Evolutionary conservation across 2,113 vertebrate genomes (phyloP), one percentile per base, ranked within the genome.

Genomic region (Rhabdomys dilectus): DNA sequence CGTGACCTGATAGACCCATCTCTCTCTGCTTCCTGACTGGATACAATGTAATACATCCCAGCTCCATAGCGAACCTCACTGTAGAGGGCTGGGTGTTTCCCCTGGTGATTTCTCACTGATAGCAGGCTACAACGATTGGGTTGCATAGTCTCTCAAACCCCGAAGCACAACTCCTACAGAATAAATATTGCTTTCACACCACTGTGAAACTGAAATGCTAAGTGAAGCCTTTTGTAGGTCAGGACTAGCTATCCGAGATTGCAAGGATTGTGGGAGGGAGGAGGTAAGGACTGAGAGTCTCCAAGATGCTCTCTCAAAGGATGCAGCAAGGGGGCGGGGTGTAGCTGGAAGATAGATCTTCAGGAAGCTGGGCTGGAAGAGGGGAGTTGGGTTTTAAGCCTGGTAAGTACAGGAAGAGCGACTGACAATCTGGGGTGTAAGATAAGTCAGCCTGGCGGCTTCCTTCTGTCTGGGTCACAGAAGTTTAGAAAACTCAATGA

Each of bases 391-490:
- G 5, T 0, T 7, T 0, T 7, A 82, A 51, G 34, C 34, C 0
- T 5, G 21, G 19, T 56, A 51, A 51, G 68, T 45, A 39, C 21
- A 0, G n/a, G 53, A 45, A 4, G 24, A 60, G 17, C 22, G 45
- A 16, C 22, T 31, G n/a, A 60, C 39, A 62, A 29, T 31, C 70
- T 89, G 53, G 70, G 53, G 73, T 16, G 22, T 2, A 34, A 72
- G 42, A 78, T 70, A 29, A 45, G 80, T 11, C 72, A 62, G 16
- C 1, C 0, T 1, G 2, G 26, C 7, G 9, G 62, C 85, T 80
- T 76, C 58, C 0, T 0, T 66, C 0, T 0, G 70, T 13, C 4
- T 64, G 66, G 39, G 39, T 56, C 17, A 5, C 39, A 66, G 7
- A 0, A 31, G 68, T 60, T 34, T 39, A 7, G 56, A 60, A 62